Percentiles rank a stretch among this genome's conserved stretches.
Evolutionary conservation across 2,797 vertebrate species (phyloP).

Genomic region (Phataginus tricuspis): DNA sequence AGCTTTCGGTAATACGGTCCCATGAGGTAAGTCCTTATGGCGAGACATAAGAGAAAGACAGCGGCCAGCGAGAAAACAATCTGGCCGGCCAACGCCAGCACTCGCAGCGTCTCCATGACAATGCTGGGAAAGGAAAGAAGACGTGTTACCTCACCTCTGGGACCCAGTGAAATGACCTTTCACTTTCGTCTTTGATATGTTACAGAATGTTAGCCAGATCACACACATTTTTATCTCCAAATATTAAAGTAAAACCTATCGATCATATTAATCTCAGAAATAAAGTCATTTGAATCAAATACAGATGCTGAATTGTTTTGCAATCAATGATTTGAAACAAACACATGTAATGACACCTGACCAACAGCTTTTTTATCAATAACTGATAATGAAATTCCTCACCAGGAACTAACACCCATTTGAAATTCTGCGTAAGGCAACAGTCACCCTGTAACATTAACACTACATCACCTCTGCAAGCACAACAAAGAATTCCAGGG

Average conservation of each 20-base stretch:
- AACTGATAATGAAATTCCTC: background rate
- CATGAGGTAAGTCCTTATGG: slow-evolving; percentile 92
- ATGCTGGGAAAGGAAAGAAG: slow-evolving; percentile 85
- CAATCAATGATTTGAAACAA: background rate
- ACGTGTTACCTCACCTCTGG: slow-evolving; percentile 46
- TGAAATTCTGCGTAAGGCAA: background rate
- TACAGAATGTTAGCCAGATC: background rate
- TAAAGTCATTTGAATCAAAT: background rate
- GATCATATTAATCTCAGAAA: background rate
- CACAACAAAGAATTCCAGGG: too few species aligned
- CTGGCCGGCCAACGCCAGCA: slow-evolving; percentile 91
- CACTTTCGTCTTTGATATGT: background rate
- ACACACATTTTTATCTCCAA: background rate
- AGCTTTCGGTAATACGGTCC: slow-evolving; percentile 96
- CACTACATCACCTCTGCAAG: background rate
- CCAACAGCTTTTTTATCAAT: background rate
- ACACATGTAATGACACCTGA: background rate
- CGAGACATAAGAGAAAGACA: slow-evolving; percentile 91
- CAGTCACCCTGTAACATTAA: background rate
- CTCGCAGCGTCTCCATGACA: slow-evolving; percentile 90
- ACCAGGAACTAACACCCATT: background rate
- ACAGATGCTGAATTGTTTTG: background rate
- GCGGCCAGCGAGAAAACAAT: slow-evolving; percentile 93
- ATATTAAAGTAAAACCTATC: background rate
- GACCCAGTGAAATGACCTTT: background rate